Percentiles rank a stretch among this genome's conserved stretches.
phyloP scores from a whole-genome alignment of 2,797 vertebrate genomes.

The Esox lucius region DNA sequence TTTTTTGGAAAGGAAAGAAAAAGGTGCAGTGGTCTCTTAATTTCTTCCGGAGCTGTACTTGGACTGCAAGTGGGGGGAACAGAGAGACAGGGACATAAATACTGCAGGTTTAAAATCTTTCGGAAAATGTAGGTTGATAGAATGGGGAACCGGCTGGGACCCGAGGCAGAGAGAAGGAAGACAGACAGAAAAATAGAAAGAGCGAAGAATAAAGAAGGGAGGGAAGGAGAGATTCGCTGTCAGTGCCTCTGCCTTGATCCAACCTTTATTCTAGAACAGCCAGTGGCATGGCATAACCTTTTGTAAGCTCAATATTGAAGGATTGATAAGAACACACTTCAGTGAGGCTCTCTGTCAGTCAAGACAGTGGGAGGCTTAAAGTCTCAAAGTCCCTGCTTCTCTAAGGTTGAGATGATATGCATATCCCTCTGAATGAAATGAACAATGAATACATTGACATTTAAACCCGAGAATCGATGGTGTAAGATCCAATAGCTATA shows the following conservation, averaged over 20 bases:
- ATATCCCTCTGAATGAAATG: slow-evolving; percentile 51
- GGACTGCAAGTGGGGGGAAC: too few species aligned
- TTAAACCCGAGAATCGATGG: slow-evolving; percentile 69
- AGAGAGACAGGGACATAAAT: too few species aligned
- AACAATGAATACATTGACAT: slow-evolving; percentile 78
- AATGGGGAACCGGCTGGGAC: too few species aligned
- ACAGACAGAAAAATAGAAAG: neutral
- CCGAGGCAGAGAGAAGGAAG: too few species aligned
- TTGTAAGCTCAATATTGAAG: slow-evolving; percentile 43
- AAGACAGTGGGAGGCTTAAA: slow-evolving; percentile 39
- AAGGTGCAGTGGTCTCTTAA: too few species aligned
- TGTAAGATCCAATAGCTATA: slow-evolving; percentile 59
- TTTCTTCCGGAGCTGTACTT: too few species aligned
- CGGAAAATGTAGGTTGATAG: too few species aligned
- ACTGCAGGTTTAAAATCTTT: too few species aligned
- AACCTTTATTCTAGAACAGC: slow-evolving; percentile 11
- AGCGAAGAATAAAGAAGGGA: neutral
- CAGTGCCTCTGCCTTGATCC: neutral
- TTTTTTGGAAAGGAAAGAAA: too few species aligned
- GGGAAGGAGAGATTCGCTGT: neutral
- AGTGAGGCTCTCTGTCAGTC: slow-evolving; percentile 38
- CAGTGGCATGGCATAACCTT: slow-evolving; percentile 15
- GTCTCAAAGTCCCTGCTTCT: slow-evolving; percentile 23
- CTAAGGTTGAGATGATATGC: slow-evolving; percentile 50
- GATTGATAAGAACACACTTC: slow-evolving; percentile 53